These are phyloP conservation scores for Drosophila mulleri DNA, from an alignment of 2,888 invertebrate species.

Conservation along the genomic window DNA sequence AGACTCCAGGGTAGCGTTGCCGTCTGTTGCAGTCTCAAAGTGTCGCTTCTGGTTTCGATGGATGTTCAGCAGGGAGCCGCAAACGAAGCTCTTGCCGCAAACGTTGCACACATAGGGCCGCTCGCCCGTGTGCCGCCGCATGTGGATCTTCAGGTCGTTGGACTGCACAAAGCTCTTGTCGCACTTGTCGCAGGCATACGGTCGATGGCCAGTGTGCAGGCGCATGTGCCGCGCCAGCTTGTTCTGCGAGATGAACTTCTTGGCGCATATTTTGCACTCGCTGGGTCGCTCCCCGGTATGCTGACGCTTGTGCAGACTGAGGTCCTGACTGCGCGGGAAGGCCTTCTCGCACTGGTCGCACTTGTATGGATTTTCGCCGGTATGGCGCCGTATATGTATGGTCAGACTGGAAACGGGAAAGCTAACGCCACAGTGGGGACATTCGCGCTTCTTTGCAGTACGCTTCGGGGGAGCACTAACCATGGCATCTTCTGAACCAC, in stretches of 20 bases:
- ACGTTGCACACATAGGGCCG: slow-evolving; percentile 88
- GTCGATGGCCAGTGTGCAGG: slow-evolving; percentile 86
- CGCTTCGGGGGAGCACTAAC: slow-evolving; percentile 44
- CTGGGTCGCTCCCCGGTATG: slow-evolving; percentile 88
- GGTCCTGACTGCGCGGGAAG: slow-evolving; percentile 87
- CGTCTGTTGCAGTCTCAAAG: slow-evolving; percentile 59
- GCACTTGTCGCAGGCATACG: slow-evolving; percentile 87
- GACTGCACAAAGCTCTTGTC: slow-evolving; percentile 88
- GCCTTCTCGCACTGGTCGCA: slow-evolving; percentile 88
- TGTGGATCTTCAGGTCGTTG: slow-evolving; percentile 90
- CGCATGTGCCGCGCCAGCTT: slow-evolving; percentile 88
- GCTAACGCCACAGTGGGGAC: slow-evolving; percentile 87
- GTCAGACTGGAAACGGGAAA: slow-evolving; percentile 88
- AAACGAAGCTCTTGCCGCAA: slow-evolving; percentile 89
- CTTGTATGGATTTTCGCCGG: slow-evolving; percentile 88
- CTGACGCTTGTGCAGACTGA: slow-evolving; percentile 87
- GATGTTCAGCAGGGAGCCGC: slow-evolving; percentile 88
- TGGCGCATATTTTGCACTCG: slow-evolving; percentile 78
- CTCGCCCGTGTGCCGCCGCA: slow-evolving; percentile 89
- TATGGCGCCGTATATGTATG: slow-evolving; percentile 89
- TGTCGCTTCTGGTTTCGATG: slow-evolving; percentile 88
- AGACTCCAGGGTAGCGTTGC: slow-evolving; percentile 40
- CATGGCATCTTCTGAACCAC: not conserved
- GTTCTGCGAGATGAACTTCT: slow-evolving; percentile 87
- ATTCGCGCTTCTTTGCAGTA: slow-evolving; percentile 84